phyloP scores from a whole-genome alignment of 1,140 invertebrate species.

The Brachionus paranguensis region DNA sequence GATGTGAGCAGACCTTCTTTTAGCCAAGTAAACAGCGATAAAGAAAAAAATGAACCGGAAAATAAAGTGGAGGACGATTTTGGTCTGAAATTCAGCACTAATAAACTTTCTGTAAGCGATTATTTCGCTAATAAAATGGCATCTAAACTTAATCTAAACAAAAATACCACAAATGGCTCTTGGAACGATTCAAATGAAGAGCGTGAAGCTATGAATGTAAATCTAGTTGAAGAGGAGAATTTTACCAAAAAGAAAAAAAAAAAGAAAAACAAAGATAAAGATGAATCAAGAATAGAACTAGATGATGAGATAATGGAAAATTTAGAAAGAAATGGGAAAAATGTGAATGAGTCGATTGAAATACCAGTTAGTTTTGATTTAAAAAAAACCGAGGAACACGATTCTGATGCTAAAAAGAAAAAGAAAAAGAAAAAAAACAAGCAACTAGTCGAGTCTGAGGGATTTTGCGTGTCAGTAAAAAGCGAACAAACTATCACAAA shows the following conservation, averaged over 20 bases:
- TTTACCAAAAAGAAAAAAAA: background rate
- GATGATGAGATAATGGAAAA: background rate
- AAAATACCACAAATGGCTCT: background rate
- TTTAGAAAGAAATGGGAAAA: background rate
- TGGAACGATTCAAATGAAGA: background rate
- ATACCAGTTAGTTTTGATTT: background rate
- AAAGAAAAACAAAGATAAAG: constrained; percentile 5
- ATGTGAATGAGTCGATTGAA: background rate
- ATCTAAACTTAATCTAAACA: background rate
- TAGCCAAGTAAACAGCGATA: background rate
- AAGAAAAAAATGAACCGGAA: background rate
- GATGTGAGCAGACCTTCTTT: background rate
- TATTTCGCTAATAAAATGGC: constrained; percentile 39
- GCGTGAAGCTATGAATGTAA: background rate
- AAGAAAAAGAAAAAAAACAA: background rate
- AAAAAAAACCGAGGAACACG: background rate
- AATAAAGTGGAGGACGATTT: background rate
- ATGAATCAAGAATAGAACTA: background rate
- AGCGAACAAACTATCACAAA: background rate
- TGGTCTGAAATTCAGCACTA: constrained; percentile 5
- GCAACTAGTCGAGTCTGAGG: background rate
- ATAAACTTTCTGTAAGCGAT: background rate
- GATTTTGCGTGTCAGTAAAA: background rate
- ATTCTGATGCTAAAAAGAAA: background rate
- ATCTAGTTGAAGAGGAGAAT: background rate